Evolutionary conservation across 2,888 invertebrate genomes (phyloP).

Genomic region (Brachyptera risi): DNA sequence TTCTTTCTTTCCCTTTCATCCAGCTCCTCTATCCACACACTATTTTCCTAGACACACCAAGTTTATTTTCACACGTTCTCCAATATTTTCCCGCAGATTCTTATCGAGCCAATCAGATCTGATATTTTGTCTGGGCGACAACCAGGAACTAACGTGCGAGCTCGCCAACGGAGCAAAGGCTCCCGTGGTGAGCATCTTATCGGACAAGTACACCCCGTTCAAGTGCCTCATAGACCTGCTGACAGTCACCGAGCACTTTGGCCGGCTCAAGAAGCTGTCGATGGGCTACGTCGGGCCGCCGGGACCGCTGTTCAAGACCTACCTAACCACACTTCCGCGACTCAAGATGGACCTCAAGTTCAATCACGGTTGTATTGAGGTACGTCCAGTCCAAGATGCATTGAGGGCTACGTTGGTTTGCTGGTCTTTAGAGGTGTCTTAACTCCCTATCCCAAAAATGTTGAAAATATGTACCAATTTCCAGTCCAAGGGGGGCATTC

Average conservation of each 20-base stretch:
- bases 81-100: not conserved
- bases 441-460: too few relatives aligned
- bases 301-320: constrained; percentile 32
- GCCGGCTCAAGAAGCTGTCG: constrained; percentile 29
- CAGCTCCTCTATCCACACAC: too few relatives aligned
- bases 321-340: constrained; percentile 31
- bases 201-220: constrained; percentile 25
- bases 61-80: not conserved
- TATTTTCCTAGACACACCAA: too few relatives aligned
- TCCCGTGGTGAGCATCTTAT: constrained; percentile 30
- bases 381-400: too few relatives aligned
- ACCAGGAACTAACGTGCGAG: constrained; percentile 18
- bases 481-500: too few relatives aligned
- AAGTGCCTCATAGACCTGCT: constrained; percentile 32
- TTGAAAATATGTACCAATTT: too few relatives aligned
- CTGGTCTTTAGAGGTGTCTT: too few relatives aligned
- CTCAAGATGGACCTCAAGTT: constrained; percentile 33
- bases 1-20: too few relatives aligned
- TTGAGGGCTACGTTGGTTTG: too few relatives aligned
- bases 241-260: constrained; percentile 33
- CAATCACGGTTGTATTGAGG: not conserved
- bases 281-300: constrained; percentile 31
- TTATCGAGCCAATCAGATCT: not conserved
- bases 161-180: constrained; percentile 31
- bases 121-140: constrained; percentile 22